Base-by-base conservation (phyloP, 2,797 vertebrate genomes). In the Neoniphon sammara region DNA sequence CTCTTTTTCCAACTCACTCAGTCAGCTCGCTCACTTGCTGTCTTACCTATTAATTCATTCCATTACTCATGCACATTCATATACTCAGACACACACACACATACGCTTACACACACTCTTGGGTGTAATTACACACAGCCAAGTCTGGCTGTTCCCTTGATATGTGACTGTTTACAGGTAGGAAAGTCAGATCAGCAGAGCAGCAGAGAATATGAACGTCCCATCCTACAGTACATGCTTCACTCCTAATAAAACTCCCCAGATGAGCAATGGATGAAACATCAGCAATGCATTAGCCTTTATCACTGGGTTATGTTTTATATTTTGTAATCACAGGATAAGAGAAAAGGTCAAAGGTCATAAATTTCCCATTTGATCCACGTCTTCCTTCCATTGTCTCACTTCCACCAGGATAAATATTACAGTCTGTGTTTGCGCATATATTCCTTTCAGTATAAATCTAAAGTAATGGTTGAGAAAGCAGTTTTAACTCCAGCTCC, bases 391-490 rank as follows among this genome's bases (percentile, higher is more conserved):
- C 66, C 8, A 5, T 39, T 53, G 68, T 78, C 74, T 81, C 77
- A 27, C 74, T 57, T 70, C 58, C 65, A 62, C 53, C 36, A 70
- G 73, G 71, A 70, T 63, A 65, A 80, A 78, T 63, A 71, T 82
- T 66, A 68, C 63, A 70, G 75, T 23, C 58, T 10, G 71, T 68
- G 64, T 83, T 83, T 85, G 66, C 63, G 67, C 71, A 66, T 64
- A 78, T 64, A 81, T 76, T 79, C 75, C 76, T 84, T 69, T 82
- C 76, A 50, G 69, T 66, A 68, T 83, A 75, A 83, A 88, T 86
- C 81, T 81, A 73, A 77, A 88, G 77, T 65, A 81, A 77, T 73
- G 68, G 57, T 75, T 3, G 74, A 83, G 82, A 88, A 84, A 71
- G 83, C 75, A 77, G 68, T 53, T 81, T 74, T 73, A 87, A 83